Base-by-base conservation (phyloP, 2,797 vertebrate species). In the Pseudochromis fuscus region DNA sequence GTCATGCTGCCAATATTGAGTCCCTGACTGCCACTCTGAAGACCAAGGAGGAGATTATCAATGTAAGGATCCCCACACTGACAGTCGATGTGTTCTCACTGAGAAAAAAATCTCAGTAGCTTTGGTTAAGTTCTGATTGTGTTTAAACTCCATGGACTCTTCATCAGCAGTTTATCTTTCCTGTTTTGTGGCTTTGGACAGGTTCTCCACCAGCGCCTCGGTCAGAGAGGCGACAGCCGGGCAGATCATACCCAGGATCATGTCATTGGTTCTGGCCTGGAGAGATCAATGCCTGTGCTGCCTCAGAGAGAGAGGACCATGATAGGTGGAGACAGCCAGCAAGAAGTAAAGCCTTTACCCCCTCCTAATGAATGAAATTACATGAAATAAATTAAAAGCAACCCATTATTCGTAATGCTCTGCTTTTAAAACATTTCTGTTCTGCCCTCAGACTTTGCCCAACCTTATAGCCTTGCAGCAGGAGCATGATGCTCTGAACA, bases 401-500 rank as follows among this genome's bases (percentile, higher is more conserved):
- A 1, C n/a, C 19, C 38, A 40, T 3, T 44, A 21, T 12, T 51
- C 8, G 23, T 8, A 25, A 23, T 58, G 42, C 28, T 58, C 28
- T 59, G 19, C 51, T 13, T 55, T 64, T 63, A 66, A 82, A 2
- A 52, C 5, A 27, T 67, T 67, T 64, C 7, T 59, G 3, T 72
- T 76, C 30, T 60, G 25, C 37, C 24, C 37, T 51, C 67, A 95
- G 94, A 82, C 74, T 19, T 75, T 88, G 24, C 87, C 93, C 11
- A 83, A 74, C 70, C 67, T 93, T 57, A 51, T 75, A 30, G 79
- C 83, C 28, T 71, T 94, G 75, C 89, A 89, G 25, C 93, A 94
- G 62, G 95, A 96, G 65, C 95, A 95, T 21, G 88, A 92, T 31
- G 94, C 94, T 65, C 86, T 98, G 75, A 94, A 95, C 56, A 93